Conservation (phyloP, 2,888 invertebrate genomes). For the Dicranocentrus wangi region DNA sequence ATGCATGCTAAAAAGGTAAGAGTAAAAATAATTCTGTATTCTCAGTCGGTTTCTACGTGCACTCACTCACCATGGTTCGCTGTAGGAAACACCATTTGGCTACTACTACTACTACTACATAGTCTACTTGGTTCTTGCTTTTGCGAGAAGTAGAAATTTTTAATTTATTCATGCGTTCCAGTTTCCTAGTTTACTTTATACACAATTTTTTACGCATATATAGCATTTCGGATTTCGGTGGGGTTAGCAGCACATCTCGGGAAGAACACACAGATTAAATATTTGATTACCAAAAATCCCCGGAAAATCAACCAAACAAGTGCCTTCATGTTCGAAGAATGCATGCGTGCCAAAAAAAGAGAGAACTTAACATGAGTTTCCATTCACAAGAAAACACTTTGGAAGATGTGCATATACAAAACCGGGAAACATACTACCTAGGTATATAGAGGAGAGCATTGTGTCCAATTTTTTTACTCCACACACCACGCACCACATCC, state of each 20-base stretch:
- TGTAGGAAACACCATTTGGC: no score
- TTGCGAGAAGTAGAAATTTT: no score
- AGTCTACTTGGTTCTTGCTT: no score
- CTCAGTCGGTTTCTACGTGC: background rate
- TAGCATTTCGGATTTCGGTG: no score
- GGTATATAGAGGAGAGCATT: no score
- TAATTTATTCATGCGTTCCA: slow-evolving; percentile 60
- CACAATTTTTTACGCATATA: no score
- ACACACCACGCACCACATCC: background rate
- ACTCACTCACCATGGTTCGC: no score
- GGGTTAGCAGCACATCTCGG: no score
- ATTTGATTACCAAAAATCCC: slow-evolving; percentile 46
- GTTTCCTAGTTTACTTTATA: slow-evolving; percentile 35
- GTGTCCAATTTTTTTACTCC: no score
- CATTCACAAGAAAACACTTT: background rate
- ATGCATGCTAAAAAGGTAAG: slow-evolving; percentile 37
- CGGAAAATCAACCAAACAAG: slow-evolving; percentile 41
- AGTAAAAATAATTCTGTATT: slow-evolving; percentile 24
- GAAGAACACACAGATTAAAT: slow-evolving; percentile 7
- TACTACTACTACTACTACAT: no score
- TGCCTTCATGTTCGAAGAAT: slow-evolving; percentile 46
- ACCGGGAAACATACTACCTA: no score
- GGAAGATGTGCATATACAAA: background rate
- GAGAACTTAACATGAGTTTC: no score
- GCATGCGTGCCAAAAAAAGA: slow-evolving; percentile 18